phyloP scores from a whole-genome alignment of 2,113 vertebrate genomes.

The Crotalus tigris region DNA sequence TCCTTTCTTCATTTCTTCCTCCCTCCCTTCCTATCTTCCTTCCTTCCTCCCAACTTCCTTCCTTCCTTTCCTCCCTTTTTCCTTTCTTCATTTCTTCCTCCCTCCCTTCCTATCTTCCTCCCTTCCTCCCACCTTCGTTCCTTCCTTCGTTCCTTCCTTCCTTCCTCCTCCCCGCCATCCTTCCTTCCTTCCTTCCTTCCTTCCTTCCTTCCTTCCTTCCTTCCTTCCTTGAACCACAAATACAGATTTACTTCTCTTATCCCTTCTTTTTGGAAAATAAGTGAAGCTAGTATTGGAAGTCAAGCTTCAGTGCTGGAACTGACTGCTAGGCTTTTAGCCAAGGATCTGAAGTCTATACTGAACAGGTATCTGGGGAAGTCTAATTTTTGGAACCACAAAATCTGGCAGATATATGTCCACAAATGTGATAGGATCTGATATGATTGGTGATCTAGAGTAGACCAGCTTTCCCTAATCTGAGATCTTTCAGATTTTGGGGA shows the following conservation, averaged over 20 bases:
- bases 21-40: too few species aligned
- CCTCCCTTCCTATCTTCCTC: too few species aligned
- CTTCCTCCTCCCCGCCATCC: background rate
- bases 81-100: too few species aligned
- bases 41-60: too few species aligned
- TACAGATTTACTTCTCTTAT: conserved; percentile 30
- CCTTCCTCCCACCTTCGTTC: background rate
- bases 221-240: conserved; percentile 6
- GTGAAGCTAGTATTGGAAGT: background rate
- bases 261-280: background rate
- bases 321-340: background rate
- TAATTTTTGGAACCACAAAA: background rate
- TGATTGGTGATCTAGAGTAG: background rate
- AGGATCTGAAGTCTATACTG: background rate
- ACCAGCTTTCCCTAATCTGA: background rate
- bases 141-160: too few species aligned
- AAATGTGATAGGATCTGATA: background rate
- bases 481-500: background rate
- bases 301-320: too few species aligned
- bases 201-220: too few species aligned
- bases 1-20: too few species aligned
- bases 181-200: too few species aligned
- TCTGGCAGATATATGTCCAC: background rate
- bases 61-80: too few species aligned
- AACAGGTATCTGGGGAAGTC: background rate